Evolutionary conservation across 2,888 invertebrate genomes (phyloP), one percentile per base, ranked within the genome.

Genomic region (Julus scanicus): DNA sequence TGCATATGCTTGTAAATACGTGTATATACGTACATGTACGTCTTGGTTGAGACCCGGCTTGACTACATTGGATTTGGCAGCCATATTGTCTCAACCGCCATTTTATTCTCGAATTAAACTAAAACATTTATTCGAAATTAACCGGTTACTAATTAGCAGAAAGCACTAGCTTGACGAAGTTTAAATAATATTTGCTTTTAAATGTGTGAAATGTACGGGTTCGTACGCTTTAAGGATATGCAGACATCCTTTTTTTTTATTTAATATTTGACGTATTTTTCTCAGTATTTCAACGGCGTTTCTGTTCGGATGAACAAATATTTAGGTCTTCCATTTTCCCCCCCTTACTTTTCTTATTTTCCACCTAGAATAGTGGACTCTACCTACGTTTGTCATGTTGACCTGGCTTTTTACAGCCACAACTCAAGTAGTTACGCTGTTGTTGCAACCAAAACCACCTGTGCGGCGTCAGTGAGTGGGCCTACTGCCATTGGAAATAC

Each of bases 321-420:
- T 63, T 17, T 63, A n/a, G 63, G 63, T 63, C 63, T 63, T n/a
- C n/a, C 6, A 3, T 63, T 63, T 63, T 63, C 15, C 15, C 3
- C 63, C 63, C 9, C 53, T 15, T 63, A n/a, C n/a, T 53, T 63
- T 63, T 63, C 63, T 63, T 63, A 63, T 17, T 17, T 1, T 63
- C 63, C 63, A 63, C 63, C 63, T 63, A n/a, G 17, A n/a, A 63
- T 63, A 63, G n/a, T 63, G 63, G 63, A 63, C 63, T 63, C 63
- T 63, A 63, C 63, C 63, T 63, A n/a, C 63, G n/a, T n/a, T 5
- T n/a, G n/a, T 13, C 63, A 63, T n/a, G 63, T 63, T 63, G 63
- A 63, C 63, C 63, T 63, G 63, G 3, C 63, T n/a, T n/a, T 63
- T 63, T n/a, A n/a, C 63, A 13, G 53, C 53, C 3, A 17, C 63